Percentiles rank a stretch among this genome's conserved stretches.
phyloP scores from a whole-genome alignment of 2,888 invertebrate genomes.

The Xiphydria camelus region DNA sequence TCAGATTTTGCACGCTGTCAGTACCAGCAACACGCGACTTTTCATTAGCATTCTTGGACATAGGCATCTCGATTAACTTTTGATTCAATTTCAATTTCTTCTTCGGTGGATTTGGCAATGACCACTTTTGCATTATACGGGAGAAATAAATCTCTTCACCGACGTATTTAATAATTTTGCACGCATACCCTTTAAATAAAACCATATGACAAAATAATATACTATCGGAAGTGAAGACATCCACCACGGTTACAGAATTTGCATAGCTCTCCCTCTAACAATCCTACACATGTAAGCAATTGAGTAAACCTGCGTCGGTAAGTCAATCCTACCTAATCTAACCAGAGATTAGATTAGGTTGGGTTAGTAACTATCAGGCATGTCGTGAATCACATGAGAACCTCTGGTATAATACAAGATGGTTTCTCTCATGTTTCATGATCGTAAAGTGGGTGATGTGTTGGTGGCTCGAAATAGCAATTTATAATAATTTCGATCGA shows the following conservation, averaged over 20 bases:
- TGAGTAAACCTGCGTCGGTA: no score
- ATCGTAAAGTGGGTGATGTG: slow-evolving; percentile 1
- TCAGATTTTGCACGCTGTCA: no score
- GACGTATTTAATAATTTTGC: slow-evolving; percentile 14
- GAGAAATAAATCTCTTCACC: slow-evolving; percentile 13
- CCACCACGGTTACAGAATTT: no score
- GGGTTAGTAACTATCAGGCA: background rate
- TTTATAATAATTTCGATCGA: background rate
- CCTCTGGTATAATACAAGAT: background rate
- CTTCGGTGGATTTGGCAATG: slow-evolving; percentile 24
- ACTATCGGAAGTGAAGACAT: no score
- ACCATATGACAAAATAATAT: background rate
- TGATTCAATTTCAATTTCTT: slow-evolving; percentile 31
- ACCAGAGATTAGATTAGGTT: no score
- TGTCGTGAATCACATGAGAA: background rate
- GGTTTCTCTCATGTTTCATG: background rate
- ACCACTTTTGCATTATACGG: slow-evolving; percentile 36
- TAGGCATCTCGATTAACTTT: slow-evolving; percentile 15
- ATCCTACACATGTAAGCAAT: no score
- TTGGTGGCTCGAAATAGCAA: background rate
- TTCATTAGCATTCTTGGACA: slow-evolving; percentile 15
- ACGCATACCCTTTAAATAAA: background rate
- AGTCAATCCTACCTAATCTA: no score
- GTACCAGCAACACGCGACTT: slow-evolving; percentile 11
- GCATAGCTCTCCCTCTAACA: no score